Percentiles rank a stretch among this genome's conserved stretches.
Evolutionary conservation across 2,113 vertebrate genomes (phyloP).

Genomic region (Hippopotamus amphibius): DNA sequence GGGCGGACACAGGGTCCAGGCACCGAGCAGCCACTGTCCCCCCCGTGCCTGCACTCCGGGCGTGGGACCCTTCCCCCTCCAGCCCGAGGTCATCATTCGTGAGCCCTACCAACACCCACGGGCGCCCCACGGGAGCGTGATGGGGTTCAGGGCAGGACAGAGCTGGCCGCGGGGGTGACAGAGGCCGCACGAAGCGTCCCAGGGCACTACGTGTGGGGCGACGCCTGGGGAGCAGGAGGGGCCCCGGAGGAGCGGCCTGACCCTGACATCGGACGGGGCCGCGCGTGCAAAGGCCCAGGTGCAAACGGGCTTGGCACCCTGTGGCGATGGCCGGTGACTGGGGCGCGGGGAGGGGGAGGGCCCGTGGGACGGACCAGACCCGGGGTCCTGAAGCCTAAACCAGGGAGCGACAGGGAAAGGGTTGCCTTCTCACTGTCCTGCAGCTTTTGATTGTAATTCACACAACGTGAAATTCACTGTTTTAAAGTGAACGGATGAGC

Average conservation of each 20-base stretch:
- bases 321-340: background rate
- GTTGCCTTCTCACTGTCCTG: background rate
- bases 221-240: too few relatives aligned
- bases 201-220: too few relatives aligned
- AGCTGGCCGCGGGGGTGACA: background rate
- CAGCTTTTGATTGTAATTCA: background rate
- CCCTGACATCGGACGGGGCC: background rate
- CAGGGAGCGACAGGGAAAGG: rapidly evolving
- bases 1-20: too few relatives aligned
- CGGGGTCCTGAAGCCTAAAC: background rate
- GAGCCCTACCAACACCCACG: background rate
- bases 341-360: background rate
- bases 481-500: background rate
- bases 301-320: rapidly evolving
- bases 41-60: too few relatives aligned
- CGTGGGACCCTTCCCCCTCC: background rate
- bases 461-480: background rate
- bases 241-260: background rate
- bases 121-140: background rate
- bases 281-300: background rate
- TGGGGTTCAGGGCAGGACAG: background rate
- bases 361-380: background rate
- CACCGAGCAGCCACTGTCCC: too few relatives aligned
- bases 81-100: too few relatives aligned
- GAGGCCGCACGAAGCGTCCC: too few relatives aligned